Evolutionary conservation across 2,113 vertebrate species (phyloP).

Genomic region (Varanus komodoensis): DNA sequence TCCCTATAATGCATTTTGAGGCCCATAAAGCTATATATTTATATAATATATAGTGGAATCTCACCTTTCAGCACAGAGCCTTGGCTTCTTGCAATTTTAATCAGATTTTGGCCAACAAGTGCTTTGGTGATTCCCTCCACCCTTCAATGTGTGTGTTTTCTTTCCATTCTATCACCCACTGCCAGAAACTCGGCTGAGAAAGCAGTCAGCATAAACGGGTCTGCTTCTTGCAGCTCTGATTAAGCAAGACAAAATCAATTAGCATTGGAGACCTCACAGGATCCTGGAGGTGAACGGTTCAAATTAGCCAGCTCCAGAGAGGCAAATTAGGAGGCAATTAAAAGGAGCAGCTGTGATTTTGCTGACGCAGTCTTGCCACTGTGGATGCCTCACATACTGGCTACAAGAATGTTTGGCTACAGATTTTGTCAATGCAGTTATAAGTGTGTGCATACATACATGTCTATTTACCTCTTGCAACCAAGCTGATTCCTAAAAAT

Average conservation of each 20-base stretch:
- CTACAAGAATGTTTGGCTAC: conserved; percentile 7
- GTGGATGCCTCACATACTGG: conserved; percentile 45
- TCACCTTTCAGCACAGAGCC: conserved; percentile 38
- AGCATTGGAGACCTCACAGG: conserved; percentile 74
- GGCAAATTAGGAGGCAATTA: conserved; percentile 80
- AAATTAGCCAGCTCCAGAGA: conserved; percentile 76
- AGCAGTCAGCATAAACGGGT: conserved; percentile 48
- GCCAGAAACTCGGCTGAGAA: conserved; percentile 59
- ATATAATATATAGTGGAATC: conserved; percentile 47
- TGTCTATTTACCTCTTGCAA: not conserved
- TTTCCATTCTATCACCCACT: conserved; percentile 51
- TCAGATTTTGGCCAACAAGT: conserved; percentile 37
- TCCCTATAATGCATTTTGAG: conserved; percentile 3
- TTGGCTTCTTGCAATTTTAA: conserved; percentile 35
- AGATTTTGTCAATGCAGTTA: not conserved
- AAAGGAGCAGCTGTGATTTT: conserved; percentile 66
- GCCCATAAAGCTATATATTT: conserved; percentile 13
- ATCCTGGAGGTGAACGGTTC: conserved; percentile 77
- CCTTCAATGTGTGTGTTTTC: conserved; percentile 36
- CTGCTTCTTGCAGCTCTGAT: conserved; percentile 67
- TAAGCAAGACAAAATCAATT: conserved; percentile 80
- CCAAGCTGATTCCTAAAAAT: not conserved
- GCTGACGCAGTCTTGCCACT: conserved; percentile 27
- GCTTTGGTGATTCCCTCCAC: conserved; percentile 35
- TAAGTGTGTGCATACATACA: not conserved